Percentiles rank a stretch among this genome's conserved stretches.
Conservation (phyloP, 1,140 invertebrate species). For the Parapsyche elsis region DNA sequence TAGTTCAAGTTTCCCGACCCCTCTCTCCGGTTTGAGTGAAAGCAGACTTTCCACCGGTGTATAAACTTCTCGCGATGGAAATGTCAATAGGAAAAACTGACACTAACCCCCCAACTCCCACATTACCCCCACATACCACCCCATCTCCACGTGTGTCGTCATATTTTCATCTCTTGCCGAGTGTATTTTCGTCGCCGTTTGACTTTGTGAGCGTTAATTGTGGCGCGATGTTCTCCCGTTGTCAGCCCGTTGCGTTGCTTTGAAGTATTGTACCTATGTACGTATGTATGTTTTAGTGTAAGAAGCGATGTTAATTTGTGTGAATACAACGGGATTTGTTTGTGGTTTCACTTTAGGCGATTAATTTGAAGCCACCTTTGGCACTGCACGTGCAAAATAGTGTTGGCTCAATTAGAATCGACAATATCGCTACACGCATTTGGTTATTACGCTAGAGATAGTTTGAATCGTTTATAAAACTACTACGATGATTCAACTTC, state of each 20-base stretch:
- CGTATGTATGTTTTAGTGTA: too few relatives aligned
- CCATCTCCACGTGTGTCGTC: neutral
- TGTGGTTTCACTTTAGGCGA: slow-evolving; percentile 9
- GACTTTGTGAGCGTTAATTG: slow-evolving; percentile 7
- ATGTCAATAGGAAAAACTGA: neutral
- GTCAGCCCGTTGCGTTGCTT: neutral
- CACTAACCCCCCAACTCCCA: neutral
- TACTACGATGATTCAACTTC: too few relatives aligned
- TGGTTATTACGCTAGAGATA: too few relatives aligned
- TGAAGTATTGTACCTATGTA: neutral
- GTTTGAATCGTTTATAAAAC: too few relatives aligned
- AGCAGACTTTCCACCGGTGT: too few relatives aligned
- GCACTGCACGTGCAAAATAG: neutral
- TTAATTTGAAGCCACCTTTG: neutral
- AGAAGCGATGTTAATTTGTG: slow-evolving; percentile 1
- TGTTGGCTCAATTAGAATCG: neutral
- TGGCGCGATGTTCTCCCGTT: neutral
- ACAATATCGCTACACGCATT: too few relatives aligned
- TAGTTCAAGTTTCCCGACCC: too few relatives aligned
- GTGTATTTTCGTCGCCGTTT: neutral
- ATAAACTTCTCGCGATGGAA: too few relatives aligned
- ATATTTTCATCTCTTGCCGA: neutral
- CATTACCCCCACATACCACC: neutral
- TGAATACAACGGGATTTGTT: neutral
- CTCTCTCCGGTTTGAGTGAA: too few relatives aligned